Percentiles rank a stretch among this genome's conserved stretches.
Conservation (phyloP, 1,140 invertebrate species). For the Sitophilus oryzae region DNA sequence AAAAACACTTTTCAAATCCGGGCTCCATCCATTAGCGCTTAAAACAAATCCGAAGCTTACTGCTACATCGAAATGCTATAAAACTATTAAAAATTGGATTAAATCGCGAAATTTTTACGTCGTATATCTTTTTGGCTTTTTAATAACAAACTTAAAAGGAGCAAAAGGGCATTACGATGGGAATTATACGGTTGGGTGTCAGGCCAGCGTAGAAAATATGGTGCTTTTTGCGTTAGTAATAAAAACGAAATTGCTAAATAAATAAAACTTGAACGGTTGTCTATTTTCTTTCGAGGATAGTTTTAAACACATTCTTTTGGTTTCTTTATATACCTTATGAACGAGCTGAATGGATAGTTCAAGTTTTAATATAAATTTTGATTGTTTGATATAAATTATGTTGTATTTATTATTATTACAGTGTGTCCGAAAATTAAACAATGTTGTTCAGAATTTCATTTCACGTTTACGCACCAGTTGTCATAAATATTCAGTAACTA, state of each 20-base stretch:
- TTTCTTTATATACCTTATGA: too few relatives aligned
- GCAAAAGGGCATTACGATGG: conserved; percentile 7
- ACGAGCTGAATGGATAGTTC: too few relatives aligned
- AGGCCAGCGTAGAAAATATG: conserved; percentile 8
- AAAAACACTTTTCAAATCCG: background rate
- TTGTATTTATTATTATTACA: too few relatives aligned
- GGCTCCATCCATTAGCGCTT: background rate
- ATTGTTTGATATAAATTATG: too few relatives aligned
- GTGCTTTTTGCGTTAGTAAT: conserved; percentile 10
- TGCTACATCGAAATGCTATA: conserved; percentile 6
- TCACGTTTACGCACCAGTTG: too few relatives aligned
- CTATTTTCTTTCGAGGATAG: background rate
- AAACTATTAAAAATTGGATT: conserved; percentile 9
- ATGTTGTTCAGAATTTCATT: too few relatives aligned
- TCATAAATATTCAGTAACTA: too few relatives aligned
- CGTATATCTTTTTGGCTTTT: conserved; percentile 9
- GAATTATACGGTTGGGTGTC: conserved; percentile 11
- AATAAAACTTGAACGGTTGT: conserved; percentile 3
- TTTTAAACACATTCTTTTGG: background rate
- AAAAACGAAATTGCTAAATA: conserved; percentile 18
- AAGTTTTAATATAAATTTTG: too few relatives aligned
- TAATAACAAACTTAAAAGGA: conserved; percentile 15
- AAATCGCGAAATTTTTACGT: background rate
- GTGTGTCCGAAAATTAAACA: too few relatives aligned
- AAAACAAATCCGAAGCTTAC: conserved; percentile 3